Evolutionary conservation across 1,140 invertebrate genomes (phyloP).

Genomic region (Drosophila funebris): DNA sequence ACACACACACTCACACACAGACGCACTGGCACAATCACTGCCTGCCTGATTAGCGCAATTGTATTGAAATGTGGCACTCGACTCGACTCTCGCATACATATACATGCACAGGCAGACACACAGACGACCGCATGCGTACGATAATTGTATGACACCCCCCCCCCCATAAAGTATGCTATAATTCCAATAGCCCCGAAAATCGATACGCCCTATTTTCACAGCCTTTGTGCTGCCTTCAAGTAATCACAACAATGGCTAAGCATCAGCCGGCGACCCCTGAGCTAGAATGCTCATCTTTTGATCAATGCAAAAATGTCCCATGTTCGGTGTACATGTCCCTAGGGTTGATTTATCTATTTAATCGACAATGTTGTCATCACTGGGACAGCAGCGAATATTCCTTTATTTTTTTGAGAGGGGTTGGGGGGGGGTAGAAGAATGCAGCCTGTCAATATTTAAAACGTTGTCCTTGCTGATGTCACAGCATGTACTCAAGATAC

Average conservation of each 20-base stretch:
- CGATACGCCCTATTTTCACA: constrained; percentile 55
- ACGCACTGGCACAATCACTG: no score
- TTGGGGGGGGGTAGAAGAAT: not conserved
- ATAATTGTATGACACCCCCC: constrained; percentile 29
- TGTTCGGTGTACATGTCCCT: constrained; percentile 70
- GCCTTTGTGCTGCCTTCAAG: constrained; percentile 19
- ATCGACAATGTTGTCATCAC: constrained; percentile 52
- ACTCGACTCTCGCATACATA: constrained; percentile 4
- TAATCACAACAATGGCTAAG: constrained; percentile 71
- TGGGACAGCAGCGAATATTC: constrained; percentile 7
- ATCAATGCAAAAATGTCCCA: constrained; percentile 74
- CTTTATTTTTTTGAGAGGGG: constrained; percentile 3
- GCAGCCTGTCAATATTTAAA: constrained; percentile 78
- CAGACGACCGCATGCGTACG: not conserved
- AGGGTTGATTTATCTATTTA: constrained; percentile 82
- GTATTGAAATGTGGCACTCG: constrained; percentile 33
- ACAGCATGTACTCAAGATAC: constrained; percentile 40
- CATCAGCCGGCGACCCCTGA: constrained; percentile 12
- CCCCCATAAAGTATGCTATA: constrained; percentile 55
- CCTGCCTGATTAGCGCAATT: constrained; percentile 70
- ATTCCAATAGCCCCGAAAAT: constrained; percentile 60
- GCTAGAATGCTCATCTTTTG: constrained; percentile 45
- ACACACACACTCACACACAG: not conserved
- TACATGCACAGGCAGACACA: no score
- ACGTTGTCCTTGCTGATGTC: constrained; percentile 70